These are phyloP conservation scores for Vultur gryphus DNA, from an alignment of 2,797 vertebrate genomes.

Conservation along the genomic window DNA sequence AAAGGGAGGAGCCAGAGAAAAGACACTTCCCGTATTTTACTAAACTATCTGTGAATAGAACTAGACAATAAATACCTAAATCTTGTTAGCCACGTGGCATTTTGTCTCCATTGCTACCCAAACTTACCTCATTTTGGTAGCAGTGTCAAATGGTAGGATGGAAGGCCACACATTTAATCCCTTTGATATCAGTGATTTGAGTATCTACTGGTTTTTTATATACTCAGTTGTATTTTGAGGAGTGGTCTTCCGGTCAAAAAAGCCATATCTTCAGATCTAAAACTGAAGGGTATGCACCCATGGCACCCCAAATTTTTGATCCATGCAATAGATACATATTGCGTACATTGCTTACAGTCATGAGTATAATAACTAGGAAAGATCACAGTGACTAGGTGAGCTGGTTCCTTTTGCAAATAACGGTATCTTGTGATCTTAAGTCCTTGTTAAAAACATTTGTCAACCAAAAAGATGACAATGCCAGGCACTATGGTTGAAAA, in stretches of 20 bases:
- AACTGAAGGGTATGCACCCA: neutral
- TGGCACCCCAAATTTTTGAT: neutral
- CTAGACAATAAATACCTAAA: neutral
- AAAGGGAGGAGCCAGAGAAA: neutral
- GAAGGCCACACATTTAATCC: neutral
- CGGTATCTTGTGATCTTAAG: neutral
- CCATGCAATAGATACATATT: no score
- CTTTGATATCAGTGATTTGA: neutral
- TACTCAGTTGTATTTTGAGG: neutral
- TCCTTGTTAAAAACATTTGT: neutral
- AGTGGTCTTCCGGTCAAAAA: neutral
- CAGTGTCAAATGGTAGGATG: neutral
- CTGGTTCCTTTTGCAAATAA: neutral
- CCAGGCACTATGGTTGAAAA: neutral
- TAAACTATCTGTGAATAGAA: neutral
- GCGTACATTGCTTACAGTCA: neutral
- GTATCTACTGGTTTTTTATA: fast-evolving
- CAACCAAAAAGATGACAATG: neutral
- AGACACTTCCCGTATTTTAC: neutral
- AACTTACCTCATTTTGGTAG: neutral
- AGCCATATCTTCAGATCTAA: neutral
- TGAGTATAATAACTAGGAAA: neutral
- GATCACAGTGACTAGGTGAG: neutral
- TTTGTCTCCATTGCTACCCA: neutral
- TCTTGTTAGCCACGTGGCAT: neutral